Percentiles rank a stretch among this genome's conserved stretches.
phyloP scores from a whole-genome alignment of 2,888 invertebrate genomes.

The Eucera pruinosa region DNA sequence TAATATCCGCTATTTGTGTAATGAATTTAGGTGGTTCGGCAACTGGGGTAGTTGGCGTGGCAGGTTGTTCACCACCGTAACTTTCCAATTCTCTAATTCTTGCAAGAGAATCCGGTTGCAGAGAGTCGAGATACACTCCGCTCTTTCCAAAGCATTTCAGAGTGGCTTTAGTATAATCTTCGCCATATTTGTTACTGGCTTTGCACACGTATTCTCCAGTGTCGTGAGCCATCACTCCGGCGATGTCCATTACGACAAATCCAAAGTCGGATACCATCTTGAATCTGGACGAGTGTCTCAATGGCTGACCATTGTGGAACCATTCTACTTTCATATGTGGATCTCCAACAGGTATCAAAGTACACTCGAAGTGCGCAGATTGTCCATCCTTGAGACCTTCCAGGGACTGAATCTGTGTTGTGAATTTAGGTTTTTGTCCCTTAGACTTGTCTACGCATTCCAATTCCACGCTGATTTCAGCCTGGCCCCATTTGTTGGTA shows the following conservation, averaged over 20 bases:
- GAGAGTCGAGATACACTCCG: conserved; percentile 94
- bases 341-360: conserved; percentile 96
- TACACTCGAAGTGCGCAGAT: conserved; percentile 97
- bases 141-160: conserved; percentile 93
- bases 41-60: conserved; percentile 88
- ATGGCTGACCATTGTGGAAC: conserved; percentile 96
- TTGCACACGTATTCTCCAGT: conserved; percentile 97
- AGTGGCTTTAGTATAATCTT: conserved; percentile 94
- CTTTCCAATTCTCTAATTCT: conserved; percentile 94
- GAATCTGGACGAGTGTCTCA: conserved; percentile 95
- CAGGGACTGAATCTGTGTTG: conserved; percentile 93
- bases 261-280: conserved; percentile 98
- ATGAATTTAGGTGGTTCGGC: conserved; percentile 95
- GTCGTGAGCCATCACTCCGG: conserved; percentile 96
- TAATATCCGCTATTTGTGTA: conserved; percentile 93
- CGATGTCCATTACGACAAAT: conserved; percentile 96
- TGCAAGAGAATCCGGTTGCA: conserved; percentile 96
- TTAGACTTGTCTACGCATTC: conserved; percentile 93
- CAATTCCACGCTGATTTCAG: conserved; percentile 93
- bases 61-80: conserved; percentile 87
- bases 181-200: conserved; percentile 96
- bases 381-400: conserved; percentile 96
- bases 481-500: conserved; percentile 94
- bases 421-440: conserved; percentile 95
- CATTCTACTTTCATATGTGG: conserved; percentile 97